phyloP scores from a whole-genome alignment of 2,113 vertebrate genomes.

The Nannobrachium achirus region DNA sequence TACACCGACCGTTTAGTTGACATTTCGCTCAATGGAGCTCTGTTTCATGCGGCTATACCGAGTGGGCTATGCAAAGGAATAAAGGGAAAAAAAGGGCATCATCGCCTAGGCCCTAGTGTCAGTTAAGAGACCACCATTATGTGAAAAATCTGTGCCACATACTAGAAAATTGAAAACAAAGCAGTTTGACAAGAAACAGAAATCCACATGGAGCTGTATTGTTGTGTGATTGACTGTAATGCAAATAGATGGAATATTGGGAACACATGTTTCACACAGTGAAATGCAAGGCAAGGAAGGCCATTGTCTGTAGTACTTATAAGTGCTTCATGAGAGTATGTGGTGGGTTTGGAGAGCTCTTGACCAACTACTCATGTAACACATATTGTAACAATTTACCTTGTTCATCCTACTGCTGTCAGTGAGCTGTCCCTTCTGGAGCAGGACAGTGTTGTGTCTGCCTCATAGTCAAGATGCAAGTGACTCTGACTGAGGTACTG shows the following conservation, averaged over 20 bases:
- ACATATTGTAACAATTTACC: no score
- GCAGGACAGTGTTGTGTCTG: no score
- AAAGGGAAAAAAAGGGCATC: background rate
- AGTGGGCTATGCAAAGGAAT: background rate
- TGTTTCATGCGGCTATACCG: background rate
- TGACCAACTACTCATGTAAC: no score
- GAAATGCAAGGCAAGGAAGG: background rate
- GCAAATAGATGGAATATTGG: slow-evolving; percentile 3
- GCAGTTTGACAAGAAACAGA: background rate
- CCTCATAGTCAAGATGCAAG: no score
- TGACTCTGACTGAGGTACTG: no score
- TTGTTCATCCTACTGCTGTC: no score
- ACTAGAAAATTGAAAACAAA: background rate
- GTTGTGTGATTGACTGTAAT: background rate
- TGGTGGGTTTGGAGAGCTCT: no score
- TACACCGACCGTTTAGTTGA: background rate
- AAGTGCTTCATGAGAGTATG: no score
- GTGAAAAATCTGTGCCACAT: background rate
- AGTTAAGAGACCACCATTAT: background rate
- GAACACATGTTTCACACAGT: background rate
- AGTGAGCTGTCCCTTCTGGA: no score
- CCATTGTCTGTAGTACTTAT: background rate
- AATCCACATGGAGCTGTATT: background rate
- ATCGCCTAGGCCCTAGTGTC: no score
- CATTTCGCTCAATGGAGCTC: background rate